A percentile compares a stretch with the other conserved stretches of the same genome.
Conservation (phyloP, 2,113 vertebrate species). For the Embiotoca jacksoni region DNA sequence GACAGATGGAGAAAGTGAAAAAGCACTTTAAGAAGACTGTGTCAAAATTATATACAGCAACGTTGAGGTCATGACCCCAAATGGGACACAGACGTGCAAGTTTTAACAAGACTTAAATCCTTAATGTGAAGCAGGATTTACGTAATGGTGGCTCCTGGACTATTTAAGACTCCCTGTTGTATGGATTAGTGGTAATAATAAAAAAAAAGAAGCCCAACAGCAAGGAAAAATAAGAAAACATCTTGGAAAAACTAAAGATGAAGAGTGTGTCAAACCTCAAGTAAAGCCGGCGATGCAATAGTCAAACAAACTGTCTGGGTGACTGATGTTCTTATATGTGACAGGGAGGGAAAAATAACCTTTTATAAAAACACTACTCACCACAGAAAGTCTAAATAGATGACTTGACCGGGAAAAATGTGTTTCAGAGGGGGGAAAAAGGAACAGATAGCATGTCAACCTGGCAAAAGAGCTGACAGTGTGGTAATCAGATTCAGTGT, state of each 20-base stretch:
- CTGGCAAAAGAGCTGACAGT: constrained; percentile 35
- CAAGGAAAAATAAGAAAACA: not conserved
- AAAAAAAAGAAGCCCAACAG: constrained; percentile 20
- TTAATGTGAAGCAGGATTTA: constrained; percentile 26
- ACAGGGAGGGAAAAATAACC: constrained; percentile 4
- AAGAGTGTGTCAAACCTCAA: constrained; percentile 5
- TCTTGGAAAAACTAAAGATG: constrained; percentile 18
- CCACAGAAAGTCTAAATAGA: constrained; percentile 25
- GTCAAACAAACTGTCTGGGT: constrained; percentile 24
- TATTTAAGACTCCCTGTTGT: constrained; percentile 30
- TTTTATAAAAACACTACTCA: constrained; percentile 26
- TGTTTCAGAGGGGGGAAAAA: not conserved
- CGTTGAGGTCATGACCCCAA: constrained; percentile 4
- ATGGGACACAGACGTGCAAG: constrained; percentile 16
- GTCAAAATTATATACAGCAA: constrained; percentile 22
- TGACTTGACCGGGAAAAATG: constrained; percentile 28
- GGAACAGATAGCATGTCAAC: constrained; percentile 35
- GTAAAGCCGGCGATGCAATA: constrained; percentile 11
- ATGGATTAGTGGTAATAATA: constrained; percentile 32
- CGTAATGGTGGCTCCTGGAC: constrained; percentile 24
- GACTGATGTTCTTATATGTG: constrained; percentile 25
- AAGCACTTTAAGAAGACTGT: constrained; percentile 22
- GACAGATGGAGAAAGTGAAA: constrained; percentile 34
- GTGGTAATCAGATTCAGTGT: constrained; percentile 49
- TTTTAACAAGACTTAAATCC: constrained; percentile 22